Evolutionary conservation across 2,888 invertebrate genomes (phyloP), one percentile per base, ranked within the genome.

Genomic region (Synergus gifuensis): DNA sequence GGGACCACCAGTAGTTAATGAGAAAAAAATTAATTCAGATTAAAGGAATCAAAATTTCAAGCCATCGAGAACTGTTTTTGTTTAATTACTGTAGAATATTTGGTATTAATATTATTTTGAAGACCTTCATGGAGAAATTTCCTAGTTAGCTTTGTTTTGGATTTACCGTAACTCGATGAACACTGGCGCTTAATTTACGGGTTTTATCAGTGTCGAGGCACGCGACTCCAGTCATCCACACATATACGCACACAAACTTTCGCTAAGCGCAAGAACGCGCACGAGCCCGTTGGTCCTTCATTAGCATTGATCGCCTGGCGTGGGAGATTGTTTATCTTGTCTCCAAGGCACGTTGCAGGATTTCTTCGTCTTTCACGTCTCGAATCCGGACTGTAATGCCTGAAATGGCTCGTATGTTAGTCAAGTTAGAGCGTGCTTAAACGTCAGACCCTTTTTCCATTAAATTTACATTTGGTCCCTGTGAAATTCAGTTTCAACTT

Each of bases 251-350:
- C 80, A 80, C 79, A 76, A 80, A 42, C 28, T 60, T 46, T 18
- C 49, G 22, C 79, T 63, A 54, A 54, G n/a, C 40, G 76, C 76
- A 60, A 22, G 40, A 54, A 76, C 76, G 76, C 76, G 76, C 54
- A 60, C 40, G 58, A 73, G 79, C 79, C 78, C 78, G n/a, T 76
- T 60, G 81, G 73, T 76, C 73, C 64, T 64, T 79, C 79, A 76
- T 76, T 76, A 67, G 79, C 78, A 66, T 78, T 76, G 78, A 58
- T 58, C 18, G 16, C 66, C 69, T 40, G 58, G 58, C 58, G 58
- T 60, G 81, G 79, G 76, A 64, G 77, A 80, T 83, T 79, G 82
- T 85, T 84, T 81, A 85, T 85, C 85, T 80, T 79, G 69, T 77
- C 78, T 76, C 67, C 78, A 79, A 58, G 58, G 58, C 58, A 58